These are phyloP conservation scores for Lymantria monacha DNA, from an alignment of 2,888 invertebrate genomes.

Conservation along the genomic window DNA sequence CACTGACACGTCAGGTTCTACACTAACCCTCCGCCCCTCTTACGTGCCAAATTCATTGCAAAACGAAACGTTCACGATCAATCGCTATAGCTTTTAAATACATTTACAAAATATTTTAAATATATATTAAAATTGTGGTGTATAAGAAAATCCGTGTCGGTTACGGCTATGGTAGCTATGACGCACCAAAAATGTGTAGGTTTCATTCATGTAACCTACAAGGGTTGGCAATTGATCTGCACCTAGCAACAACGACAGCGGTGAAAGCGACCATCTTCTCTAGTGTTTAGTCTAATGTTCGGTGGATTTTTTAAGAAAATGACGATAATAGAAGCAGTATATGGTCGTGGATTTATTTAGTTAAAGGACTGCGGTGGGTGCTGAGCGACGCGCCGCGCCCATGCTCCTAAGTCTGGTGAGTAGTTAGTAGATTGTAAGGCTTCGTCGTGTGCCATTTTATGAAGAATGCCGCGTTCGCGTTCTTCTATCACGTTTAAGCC, in stretches of 20 bases:
- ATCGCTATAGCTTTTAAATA: slow-evolving; percentile 33
- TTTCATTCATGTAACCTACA: slow-evolving; percentile 75
- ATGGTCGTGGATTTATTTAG: slow-evolving; percentile 72
- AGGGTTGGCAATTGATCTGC: slow-evolving; percentile 66
- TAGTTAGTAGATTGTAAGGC: slow-evolving; percentile 77
- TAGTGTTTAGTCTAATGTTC: slow-evolving; percentile 54
- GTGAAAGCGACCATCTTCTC: slow-evolving; percentile 54
- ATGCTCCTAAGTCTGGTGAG: slow-evolving; percentile 78
- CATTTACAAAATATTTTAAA: slow-evolving; percentile 30
- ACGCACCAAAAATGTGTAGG: slow-evolving; percentile 61
- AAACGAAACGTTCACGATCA: slow-evolving; percentile 42
- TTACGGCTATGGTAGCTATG: slow-evolving; percentile 44
- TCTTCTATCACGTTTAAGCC: slow-evolving; percentile 41
- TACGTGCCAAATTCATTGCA: slow-evolving; percentile 61
- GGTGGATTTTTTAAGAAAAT: slow-evolving; percentile 62
- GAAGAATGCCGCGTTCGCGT: slow-evolving; percentile 50
- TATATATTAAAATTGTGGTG: slow-evolving; percentile 14
- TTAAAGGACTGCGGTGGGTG: slow-evolving; percentile 65
- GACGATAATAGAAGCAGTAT: slow-evolving; percentile 58
- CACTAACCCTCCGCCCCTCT: slow-evolving; percentile 64
- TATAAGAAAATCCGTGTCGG: slow-evolving; percentile 28
- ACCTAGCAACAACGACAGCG: slow-evolving; percentile 69
- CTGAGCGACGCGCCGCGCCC: slow-evolving; percentile 76
- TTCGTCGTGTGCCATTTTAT: slow-evolving; percentile 70
- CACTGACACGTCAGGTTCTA: slow-evolving; percentile 66